phyloP scores from a whole-genome alignment of 2,797 vertebrate genomes.

The Chanos chanos region DNA sequence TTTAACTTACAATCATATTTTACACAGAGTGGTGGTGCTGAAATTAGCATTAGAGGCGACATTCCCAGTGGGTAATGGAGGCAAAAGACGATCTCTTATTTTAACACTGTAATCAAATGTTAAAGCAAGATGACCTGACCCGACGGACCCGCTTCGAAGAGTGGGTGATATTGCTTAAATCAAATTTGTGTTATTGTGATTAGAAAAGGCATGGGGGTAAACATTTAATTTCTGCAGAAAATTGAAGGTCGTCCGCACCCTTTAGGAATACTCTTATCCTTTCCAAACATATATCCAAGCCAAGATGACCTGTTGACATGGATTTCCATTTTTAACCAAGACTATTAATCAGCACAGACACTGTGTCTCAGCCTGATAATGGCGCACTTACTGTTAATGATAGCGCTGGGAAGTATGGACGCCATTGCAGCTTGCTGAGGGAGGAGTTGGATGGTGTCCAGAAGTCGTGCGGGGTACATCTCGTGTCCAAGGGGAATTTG shows the following conservation, averaged over 20 bases:
- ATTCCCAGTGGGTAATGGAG: too few relatives aligned
- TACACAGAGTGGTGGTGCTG: neutral
- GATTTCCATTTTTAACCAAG: slow-evolving; percentile 27
- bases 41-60: too few relatives aligned
- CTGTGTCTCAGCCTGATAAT: slow-evolving; percentile 12
- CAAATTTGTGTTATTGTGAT: slow-evolving; percentile 21
- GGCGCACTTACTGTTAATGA: slow-evolving; percentile 81
- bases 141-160: slow-evolving; percentile 11
- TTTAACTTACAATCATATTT: neutral
- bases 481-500: slow-evolving; percentile 77
- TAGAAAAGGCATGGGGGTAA: slow-evolving; percentile 23
- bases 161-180: slow-evolving; percentile 11
- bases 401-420: slow-evolving; percentile 81
- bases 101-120: neutral
- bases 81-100: neutral
- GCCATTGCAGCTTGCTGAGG: slow-evolving; percentile 86
- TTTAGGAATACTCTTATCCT: slow-evolving; percentile 25
- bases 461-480: slow-evolving; percentile 79
- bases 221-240: slow-evolving; percentile 27
- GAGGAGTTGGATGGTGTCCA: slow-evolving; percentile 82
- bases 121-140: neutral
- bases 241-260: slow-evolving; percentile 25
- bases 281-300: slow-evolving; percentile 25
- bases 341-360: slow-evolving; percentile 22
- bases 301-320: slow-evolving; percentile 17